A percentile compares a stretch with the other conserved stretches of the same genome.
phyloP scores from a whole-genome alignment of 2,888 invertebrate genomes.

The Lasioglossum calceatum region DNA sequence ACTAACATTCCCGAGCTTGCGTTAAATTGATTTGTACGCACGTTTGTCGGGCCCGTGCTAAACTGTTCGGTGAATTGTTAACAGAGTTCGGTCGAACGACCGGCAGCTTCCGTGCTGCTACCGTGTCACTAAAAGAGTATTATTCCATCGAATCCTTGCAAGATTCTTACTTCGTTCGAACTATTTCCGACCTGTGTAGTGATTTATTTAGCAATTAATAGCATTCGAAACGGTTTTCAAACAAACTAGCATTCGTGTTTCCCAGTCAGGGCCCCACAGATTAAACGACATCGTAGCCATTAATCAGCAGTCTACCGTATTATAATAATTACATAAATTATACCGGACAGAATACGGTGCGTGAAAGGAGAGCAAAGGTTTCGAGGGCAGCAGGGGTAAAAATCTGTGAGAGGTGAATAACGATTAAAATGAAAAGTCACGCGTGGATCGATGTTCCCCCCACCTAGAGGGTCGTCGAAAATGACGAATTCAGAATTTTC shows the following conservation, averaged over 20 bases:
- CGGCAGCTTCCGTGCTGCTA: neutral
- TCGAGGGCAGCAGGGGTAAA: neutral
- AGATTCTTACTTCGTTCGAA: no score
- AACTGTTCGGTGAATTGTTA: slow-evolving; percentile 13
- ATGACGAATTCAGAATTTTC: slow-evolving; percentile 65
- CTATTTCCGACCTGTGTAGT: no score
- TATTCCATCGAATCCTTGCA: neutral
- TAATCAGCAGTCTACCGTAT: neutral
- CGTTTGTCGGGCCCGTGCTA: slow-evolving; percentile 16
- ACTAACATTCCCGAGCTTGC: slow-evolving; percentile 12
- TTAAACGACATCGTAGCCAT: neutral
- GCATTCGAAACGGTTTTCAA: neutral
- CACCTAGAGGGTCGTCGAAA: neutral
- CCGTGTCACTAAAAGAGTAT: no score
- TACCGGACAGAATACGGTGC: neutral
- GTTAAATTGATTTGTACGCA: slow-evolving; percentile 36
- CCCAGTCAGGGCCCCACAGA: neutral
- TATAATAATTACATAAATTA: slow-evolving; percentile 12
- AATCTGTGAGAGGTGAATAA: neutral
- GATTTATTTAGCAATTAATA: neutral
- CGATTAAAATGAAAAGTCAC: neutral
- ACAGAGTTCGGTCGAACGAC: neutral
- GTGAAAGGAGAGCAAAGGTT: neutral
- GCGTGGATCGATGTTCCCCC: neutral
- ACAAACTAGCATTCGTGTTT: neutral